Conservation (phyloP, 1,140 invertebrate species). For the Chymomyza costata region DNA sequence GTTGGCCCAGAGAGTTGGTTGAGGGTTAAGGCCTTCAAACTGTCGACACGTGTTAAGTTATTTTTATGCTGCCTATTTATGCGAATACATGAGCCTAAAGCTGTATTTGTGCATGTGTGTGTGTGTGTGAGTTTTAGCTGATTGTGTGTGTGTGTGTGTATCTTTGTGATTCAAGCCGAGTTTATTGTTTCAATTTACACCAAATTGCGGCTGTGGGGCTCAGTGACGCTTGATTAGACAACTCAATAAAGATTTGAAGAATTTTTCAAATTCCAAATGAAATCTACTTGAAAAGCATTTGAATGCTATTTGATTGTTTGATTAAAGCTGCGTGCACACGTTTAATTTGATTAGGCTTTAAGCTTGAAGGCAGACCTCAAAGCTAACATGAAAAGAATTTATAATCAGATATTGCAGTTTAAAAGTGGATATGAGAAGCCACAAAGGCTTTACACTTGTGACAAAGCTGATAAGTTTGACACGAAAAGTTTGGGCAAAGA, state of each 20-base stretch:
- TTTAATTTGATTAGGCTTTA: too few relatives aligned
- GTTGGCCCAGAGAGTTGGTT: constrained; percentile 5
- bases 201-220: constrained; percentile 13
- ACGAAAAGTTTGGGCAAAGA: too few relatives aligned
- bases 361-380: too few relatives aligned
- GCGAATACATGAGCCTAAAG: constrained; percentile 49
- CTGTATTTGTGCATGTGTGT: neutral
- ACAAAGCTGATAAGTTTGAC: too few relatives aligned
- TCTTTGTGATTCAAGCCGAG: constrained; percentile 58
- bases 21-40: constrained; percentile 58
- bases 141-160: constrained; percentile 11
- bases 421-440: too few relatives aligned
- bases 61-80: constrained; percentile 73
- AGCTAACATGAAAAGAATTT: too few relatives aligned
- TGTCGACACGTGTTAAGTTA: constrained; percentile 73
- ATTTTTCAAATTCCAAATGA: constrained; percentile 67
- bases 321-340: too few relatives aligned
- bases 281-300: constrained; percentile 59
- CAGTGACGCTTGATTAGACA: constrained; percentile 63
- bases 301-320: too few relatives aligned
- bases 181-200: constrained; percentile 73
- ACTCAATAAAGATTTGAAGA: constrained; percentile 70
- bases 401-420: too few relatives aligned
- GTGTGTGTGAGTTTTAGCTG: neutral
- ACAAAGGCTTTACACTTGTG: too few relatives aligned